A percentile compares a stretch with the other conserved stretches of the same genome.
Conservation (phyloP, 2,888 invertebrate species). For the Abscondita cerata region DNA sequence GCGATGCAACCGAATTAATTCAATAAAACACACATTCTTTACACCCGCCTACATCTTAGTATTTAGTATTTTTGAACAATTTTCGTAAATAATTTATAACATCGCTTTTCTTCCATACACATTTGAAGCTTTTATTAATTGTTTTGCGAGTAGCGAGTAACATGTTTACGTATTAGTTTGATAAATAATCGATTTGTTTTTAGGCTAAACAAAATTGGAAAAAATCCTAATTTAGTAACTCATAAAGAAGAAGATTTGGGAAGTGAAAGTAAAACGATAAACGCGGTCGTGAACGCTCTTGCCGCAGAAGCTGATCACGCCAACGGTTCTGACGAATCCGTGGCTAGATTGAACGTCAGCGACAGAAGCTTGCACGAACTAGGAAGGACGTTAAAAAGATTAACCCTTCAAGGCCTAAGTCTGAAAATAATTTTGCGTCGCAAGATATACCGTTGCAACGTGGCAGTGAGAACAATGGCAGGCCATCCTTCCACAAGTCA, state of each 20-base stretch:
- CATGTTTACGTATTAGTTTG: background rate
- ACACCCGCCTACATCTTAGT: background rate
- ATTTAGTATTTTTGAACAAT: background rate
- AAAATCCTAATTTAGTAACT: constrained; percentile 92
- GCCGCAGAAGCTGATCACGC: constrained; percentile 90
- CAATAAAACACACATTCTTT: constrained; percentile 44
- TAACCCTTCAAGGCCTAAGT: constrained; percentile 79
- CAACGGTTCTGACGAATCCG: constrained; percentile 78
- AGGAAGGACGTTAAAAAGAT: constrained; percentile 73
- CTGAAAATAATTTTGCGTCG: constrained; percentile 80
- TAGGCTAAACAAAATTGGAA: constrained; percentile 93
- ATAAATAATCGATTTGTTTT: constrained; percentile 19
- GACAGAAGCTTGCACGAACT: constrained; percentile 64
- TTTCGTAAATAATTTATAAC: constrained; percentile 1
- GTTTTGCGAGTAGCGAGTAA: constrained; percentile 22
- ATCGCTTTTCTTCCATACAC: constrained; percentile 14
- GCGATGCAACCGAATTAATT: constrained; percentile 45
- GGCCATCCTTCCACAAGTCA: constrained; percentile 77
- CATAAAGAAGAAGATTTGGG: constrained; percentile 76
- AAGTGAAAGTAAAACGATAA: constrained; percentile 83
- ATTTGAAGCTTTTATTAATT: constrained; percentile 32
- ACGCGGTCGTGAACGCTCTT: constrained; percentile 90
- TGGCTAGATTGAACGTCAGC: constrained; percentile 57
- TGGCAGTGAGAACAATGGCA: constrained; percentile 62
- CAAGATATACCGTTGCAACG: constrained; percentile 66